phyloP scores from a whole-genome alignment of 2,888 invertebrate species.

The Cybosia mesomella region DNA sequence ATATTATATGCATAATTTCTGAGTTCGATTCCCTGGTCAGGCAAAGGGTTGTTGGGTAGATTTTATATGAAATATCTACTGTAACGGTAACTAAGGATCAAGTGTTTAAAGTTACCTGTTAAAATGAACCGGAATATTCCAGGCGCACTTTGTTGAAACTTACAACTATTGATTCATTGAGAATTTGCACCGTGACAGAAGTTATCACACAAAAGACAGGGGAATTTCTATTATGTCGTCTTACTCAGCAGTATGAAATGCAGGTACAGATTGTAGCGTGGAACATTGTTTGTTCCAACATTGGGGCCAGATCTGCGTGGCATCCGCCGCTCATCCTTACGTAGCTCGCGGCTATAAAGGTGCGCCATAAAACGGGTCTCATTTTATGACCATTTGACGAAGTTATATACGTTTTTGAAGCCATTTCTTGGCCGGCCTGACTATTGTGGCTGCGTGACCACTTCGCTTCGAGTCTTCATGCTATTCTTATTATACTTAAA shows the following conservation, averaged over 20 bases:
- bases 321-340: slow-evolving; percentile 76
- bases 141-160: slow-evolving; percentile 26
- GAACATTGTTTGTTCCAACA: slow-evolving; percentile 56
- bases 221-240: slow-evolving; percentile 41
- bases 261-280: slow-evolving; percentile 43
- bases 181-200: slow-evolving; percentile 29
- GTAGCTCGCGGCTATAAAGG: slow-evolving; percentile 81
- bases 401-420: slow-evolving; percentile 84
- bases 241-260: slow-evolving; percentile 49
- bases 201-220: slow-evolving; percentile 25
- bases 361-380: slow-evolving; percentile 83
- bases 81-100: background rate
- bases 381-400: slow-evolving; percentile 85
- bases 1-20: background rate
- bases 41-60: background rate
- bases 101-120: slow-evolving; percentile 14
- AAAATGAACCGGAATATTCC: slow-evolving; percentile 18
- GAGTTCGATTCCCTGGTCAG: background rate
- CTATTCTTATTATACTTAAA: slow-evolving; percentile 71
- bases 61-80: background rate
- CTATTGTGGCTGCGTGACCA: slow-evolving; percentile 80
- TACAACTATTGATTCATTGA: slow-evolving; percentile 33
- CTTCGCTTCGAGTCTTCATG: slow-evolving; percentile 61
- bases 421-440: slow-evolving; percentile 75
- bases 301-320: slow-evolving; percentile 59